Evolutionary conservation across 1,140 invertebrate species (phyloP).

Genomic region (Galendromus occidentalis): DNA sequence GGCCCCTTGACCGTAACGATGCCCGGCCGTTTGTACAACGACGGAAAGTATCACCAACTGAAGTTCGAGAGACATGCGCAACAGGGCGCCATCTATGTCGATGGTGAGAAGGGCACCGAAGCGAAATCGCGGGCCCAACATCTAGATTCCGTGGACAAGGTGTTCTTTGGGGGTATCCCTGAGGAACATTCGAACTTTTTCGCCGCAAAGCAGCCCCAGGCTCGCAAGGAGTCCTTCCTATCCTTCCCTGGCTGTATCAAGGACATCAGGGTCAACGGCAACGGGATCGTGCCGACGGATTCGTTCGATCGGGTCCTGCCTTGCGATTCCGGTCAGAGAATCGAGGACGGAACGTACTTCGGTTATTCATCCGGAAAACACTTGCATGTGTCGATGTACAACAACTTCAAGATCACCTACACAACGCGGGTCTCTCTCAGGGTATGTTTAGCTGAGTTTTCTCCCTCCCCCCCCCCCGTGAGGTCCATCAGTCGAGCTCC

Average conservation of each 20-base stretch:
- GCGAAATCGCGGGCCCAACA: neutral
- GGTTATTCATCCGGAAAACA: neutral
- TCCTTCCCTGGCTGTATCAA: slow-evolving; percentile 7
- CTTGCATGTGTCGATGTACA: no score
- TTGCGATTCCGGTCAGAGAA: neutral
- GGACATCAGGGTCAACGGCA: neutral
- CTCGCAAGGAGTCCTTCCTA: neutral
- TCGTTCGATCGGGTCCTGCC: neutral
- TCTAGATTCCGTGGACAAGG: neutral
- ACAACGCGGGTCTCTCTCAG: no score
- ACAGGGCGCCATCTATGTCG: neutral
- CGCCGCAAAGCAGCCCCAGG: neutral
- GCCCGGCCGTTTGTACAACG: neutral
- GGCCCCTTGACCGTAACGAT: neutral
- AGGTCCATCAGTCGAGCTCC: no score
- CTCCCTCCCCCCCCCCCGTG: no score
- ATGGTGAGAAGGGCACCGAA: neutral
- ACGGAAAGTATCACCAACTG: slow-evolving; percentile 2
- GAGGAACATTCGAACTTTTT: neutral
- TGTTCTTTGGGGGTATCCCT: neutral
- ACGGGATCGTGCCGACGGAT: neutral
- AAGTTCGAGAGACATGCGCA: neutral
- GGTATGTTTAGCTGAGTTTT: no score
- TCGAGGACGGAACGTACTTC: slow-evolving; percentile 6
- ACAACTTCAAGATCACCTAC: no score